Evolutionary conservation across 2,888 invertebrate species (phyloP).

Genomic region (Frankliniella fusca): DNA sequence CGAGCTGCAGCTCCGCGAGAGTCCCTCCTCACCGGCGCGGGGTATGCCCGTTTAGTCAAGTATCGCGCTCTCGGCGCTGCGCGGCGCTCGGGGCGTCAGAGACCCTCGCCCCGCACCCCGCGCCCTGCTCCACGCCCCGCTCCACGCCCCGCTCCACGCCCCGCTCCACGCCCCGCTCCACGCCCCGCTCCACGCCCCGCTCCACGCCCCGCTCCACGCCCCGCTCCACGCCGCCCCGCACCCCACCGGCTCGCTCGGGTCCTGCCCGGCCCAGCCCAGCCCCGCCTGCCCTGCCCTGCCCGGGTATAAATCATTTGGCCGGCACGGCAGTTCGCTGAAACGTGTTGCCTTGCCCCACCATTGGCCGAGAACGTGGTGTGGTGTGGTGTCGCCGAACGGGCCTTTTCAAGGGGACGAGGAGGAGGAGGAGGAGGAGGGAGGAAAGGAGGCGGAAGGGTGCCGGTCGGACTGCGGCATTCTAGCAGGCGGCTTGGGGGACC

Average conservation of each 20-base stretch:
- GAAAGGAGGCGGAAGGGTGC: background rate
- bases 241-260: background rate
- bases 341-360: background rate
- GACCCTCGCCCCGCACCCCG: too few species aligned
- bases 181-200: too few species aligned
- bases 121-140: too few species aligned
- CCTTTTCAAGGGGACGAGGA: too few species aligned
- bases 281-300: background rate
- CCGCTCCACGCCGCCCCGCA: too few species aligned
- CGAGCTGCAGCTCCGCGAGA: too few species aligned
- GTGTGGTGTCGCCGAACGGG: background rate
- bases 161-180: too few species aligned
- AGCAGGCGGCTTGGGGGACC: background rate
- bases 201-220: too few species aligned
- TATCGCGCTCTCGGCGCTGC: background rate
- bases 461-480: background rate
- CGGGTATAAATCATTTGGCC: slow-evolving; percentile 13
- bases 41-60: slow-evolving; percentile 16
- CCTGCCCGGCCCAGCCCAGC: background rate
- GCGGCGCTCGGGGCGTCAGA: background rate
- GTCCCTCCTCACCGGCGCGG: background rate
- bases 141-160: too few species aligned
- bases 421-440: background rate
- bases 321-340: slow-evolving; percentile 21
- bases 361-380: background rate